phyloP scores from a whole-genome alignment of 2,797 vertebrate genomes.

The Strix occidentalis region DNA sequence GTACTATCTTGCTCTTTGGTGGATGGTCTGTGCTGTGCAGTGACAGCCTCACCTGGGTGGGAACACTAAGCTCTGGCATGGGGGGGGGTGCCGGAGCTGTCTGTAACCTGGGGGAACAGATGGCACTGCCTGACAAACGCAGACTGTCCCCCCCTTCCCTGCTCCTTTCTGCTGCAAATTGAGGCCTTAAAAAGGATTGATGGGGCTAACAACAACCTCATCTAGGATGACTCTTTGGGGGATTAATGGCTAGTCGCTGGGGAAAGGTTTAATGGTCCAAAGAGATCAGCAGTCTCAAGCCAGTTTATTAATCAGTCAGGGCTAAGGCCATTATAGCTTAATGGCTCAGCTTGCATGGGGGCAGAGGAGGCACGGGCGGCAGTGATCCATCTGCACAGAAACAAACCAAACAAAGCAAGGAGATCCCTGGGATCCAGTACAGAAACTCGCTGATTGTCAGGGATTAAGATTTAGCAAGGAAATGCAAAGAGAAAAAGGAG shows the following conservation, averaged over 20 bases:
- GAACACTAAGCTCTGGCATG: not conserved
- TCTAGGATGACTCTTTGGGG: not conserved
- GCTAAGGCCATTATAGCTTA: not conserved
- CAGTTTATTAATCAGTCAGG: conserved; percentile 55
- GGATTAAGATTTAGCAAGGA: not conserved
- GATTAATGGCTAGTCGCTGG: conserved; percentile 20
- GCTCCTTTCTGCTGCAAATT: conserved; percentile 4
- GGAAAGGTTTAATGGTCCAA: conserved; percentile 54
- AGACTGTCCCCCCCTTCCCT: not conserved
- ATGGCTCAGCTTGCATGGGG: not conserved
- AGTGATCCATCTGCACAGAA: not conserved
- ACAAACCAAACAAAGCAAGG: not conserved
- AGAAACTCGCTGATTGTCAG: not conserved
- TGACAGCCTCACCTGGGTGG: not conserved
- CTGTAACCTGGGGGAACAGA: not conserved
- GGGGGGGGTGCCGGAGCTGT: not conserved
- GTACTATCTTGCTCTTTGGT: not conserved
- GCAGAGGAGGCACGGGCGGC: not conserved
- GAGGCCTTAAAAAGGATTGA: conserved; percentile 51
- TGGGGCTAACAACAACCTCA: conserved; percentile 28
- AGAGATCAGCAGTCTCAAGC: conserved; percentile 41
- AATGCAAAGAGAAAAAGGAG: not conserved
- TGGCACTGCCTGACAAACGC: conserved; percentile 9
- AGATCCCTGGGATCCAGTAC: not conserved
- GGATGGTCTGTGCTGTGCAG: not conserved